A percentile compares a stretch with the other conserved stretches of the same genome.
Evolutionary conservation across 1,140 invertebrate genomes (phyloP).

Genomic region (Trissolcus basalis): DNA sequence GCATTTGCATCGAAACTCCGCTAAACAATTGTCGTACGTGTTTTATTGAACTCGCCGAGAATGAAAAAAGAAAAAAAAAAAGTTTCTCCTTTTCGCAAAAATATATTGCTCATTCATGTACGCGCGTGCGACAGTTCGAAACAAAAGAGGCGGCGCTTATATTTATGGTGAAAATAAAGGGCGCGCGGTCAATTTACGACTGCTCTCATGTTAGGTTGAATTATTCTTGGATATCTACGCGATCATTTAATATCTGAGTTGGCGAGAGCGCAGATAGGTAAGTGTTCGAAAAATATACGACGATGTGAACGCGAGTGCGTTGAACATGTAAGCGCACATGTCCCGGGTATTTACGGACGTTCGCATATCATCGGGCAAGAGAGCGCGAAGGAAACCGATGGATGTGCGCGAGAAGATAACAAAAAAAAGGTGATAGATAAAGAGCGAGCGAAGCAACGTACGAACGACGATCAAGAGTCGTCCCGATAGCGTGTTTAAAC

Average conservation of each 20-base stretch:
- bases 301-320: constrained; percentile 52
- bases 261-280: constrained; percentile 35
- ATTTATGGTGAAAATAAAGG: constrained; percentile 9
- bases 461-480: constrained; percentile 57
- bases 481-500: constrained; percentile 68
- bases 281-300: constrained; percentile 56
- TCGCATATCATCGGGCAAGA: constrained; percentile 39
- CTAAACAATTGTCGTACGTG: no score
- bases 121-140: no score
- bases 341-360: constrained; percentile 55
- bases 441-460: constrained; percentile 56
- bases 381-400: constrained; percentile 8
- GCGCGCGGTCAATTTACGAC: constrained; percentile 7
- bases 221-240: constrained; percentile 32
- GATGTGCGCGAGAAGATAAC: constrained; percentile 27
- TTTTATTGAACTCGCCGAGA: no score
- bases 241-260: constrained; percentile 52
- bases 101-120: no score
- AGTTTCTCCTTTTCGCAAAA: no score
- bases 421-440: constrained; percentile 59
- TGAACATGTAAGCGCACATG: constrained; percentile 50
- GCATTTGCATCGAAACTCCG: no score
- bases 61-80: no score
- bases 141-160: no score
- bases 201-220: constrained; percentile 27